Evolutionary conservation across 2,888 invertebrate species (phyloP).

Genomic region (Acanthopleura granulata): DNA sequence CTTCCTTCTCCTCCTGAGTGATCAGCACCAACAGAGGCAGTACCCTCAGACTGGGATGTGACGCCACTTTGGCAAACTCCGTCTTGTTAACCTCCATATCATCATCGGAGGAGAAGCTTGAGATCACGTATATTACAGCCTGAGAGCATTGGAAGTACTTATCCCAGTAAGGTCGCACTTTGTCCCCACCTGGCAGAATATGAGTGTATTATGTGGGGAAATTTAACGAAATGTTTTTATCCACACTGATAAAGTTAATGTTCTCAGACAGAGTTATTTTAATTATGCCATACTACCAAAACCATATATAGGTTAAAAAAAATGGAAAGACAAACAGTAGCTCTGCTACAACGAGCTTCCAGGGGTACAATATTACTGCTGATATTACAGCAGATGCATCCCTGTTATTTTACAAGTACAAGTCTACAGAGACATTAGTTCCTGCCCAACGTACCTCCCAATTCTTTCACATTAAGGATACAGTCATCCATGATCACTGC

Average conservation of each 20-base stretch:
- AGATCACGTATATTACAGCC: constrained; percentile 63
- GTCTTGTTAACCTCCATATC: constrained; percentile 44
- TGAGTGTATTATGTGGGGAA: neutral
- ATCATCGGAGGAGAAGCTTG: constrained; percentile 52
- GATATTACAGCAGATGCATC: no score
- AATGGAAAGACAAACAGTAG: no score
- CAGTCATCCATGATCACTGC: constrained; percentile 63
- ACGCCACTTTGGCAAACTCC: constrained; percentile 53
- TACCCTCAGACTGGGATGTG: constrained; percentile 47
- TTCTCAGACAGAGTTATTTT: no score
- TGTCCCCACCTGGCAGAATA: constrained; percentile 55
- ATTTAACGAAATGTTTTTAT: no score
- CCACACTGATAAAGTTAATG: no score
- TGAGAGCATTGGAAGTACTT: constrained; percentile 60
- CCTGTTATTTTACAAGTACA: no score
- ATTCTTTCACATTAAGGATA: constrained; percentile 66
- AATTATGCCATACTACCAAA: no score
- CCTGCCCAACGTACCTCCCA: constrained; percentile 59
- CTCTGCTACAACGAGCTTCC: no score
- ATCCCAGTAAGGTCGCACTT: constrained; percentile 64
- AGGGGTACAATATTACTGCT: no score
- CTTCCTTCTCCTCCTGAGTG: constrained; percentile 56
- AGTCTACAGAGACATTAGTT: no score
- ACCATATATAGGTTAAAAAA: no score
- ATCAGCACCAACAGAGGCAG: constrained; percentile 62